These are phyloP conservation scores for Astreopora myriophthalma DNA, from an alignment of 64 coral and sea anemone genomes.

Conservation along the genomic window DNA sequence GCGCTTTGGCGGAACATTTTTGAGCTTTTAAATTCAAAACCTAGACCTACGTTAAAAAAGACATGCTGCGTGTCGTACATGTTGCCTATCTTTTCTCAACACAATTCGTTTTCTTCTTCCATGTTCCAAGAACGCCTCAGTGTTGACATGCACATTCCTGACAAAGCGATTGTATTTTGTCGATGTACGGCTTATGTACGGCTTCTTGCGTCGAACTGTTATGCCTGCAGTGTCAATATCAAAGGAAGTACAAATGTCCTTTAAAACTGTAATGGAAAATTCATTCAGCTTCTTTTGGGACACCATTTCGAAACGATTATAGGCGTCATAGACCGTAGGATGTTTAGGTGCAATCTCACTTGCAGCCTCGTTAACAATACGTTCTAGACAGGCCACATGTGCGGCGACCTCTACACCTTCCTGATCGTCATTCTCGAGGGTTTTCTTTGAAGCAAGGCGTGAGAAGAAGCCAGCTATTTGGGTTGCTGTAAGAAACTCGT, in stretches of 20 bases:
- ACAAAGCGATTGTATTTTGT: too few species aligned
- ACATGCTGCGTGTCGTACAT: too few species aligned
- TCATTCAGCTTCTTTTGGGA: slow-evolving; percentile 32
- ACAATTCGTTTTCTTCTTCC: too few species aligned
- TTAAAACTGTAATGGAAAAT: neutral
- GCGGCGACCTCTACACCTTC: slow-evolving; percentile 33
- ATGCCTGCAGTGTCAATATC: neutral
- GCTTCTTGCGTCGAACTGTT: too few species aligned
- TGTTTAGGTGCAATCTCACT: slow-evolving; percentile 13
- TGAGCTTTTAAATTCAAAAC: neutral
- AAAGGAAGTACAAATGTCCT: too few species aligned
- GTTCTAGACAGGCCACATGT: slow-evolving; percentile 24
- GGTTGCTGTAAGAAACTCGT: neutral
- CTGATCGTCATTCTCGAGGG: neutral
- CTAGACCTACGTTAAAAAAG: neutral
- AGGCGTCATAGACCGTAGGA: slow-evolving; percentile 36
- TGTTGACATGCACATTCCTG: too few species aligned
- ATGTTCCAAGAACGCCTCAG: neutral
- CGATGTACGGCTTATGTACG: too few species aligned
- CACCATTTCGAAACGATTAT: slow-evolving; percentile 38
- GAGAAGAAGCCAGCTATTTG: neutral
- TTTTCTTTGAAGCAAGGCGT: neutral
- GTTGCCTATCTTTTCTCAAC: too few species aligned
- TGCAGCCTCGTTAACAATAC: neutral
- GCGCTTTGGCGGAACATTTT: neutral